phyloP scores from a whole-genome alignment of 2,888 invertebrate genomes.

The Chaetoderma sp. region DNA sequence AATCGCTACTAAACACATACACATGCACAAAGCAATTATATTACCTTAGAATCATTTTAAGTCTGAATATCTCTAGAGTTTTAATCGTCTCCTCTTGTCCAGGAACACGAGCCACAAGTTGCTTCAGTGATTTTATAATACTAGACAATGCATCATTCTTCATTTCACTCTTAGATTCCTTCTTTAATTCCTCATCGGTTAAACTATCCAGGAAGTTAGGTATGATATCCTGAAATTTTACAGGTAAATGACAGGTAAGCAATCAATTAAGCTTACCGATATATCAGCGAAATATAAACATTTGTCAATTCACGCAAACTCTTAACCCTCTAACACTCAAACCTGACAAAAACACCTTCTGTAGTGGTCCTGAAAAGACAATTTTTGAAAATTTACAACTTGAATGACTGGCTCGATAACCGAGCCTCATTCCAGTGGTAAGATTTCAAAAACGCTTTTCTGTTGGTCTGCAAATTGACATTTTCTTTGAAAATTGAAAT shows the following conservation, averaged over 20 bases:
- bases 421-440: too few relatives aligned
- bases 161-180: constrained; percentile 91
- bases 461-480: too few relatives aligned
- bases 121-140: constrained; percentile 92
- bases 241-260: constrained; percentile 9
- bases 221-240: constrained; percentile 84
- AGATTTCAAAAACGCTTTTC: too few relatives aligned
- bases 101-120: constrained; percentile 84
- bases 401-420: too few relatives aligned
- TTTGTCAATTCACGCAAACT: constrained; percentile 8
- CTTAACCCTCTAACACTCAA: too few relatives aligned
- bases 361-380: too few relatives aligned
- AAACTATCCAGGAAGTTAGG: constrained; percentile 90
- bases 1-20: too few relatives aligned
- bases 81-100: constrained; percentile 80
- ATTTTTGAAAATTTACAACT: too few relatives aligned
- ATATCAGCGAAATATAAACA: neutral
- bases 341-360: too few relatives aligned
- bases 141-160: constrained; percentile 96
- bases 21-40: too few relatives aligned
- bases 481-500: too few relatives aligned
- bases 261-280: neutral
- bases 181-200: constrained; percentile 94
- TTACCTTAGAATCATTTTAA: constrained; percentile 89
- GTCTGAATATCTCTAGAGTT: constrained; percentile 91